A percentile compares a stretch with the other conserved stretches of the same genome.
phyloP scores from a whole-genome alignment of 92 coral and sea anemone genomes.

The Epizoanthus ramosus region DNA sequence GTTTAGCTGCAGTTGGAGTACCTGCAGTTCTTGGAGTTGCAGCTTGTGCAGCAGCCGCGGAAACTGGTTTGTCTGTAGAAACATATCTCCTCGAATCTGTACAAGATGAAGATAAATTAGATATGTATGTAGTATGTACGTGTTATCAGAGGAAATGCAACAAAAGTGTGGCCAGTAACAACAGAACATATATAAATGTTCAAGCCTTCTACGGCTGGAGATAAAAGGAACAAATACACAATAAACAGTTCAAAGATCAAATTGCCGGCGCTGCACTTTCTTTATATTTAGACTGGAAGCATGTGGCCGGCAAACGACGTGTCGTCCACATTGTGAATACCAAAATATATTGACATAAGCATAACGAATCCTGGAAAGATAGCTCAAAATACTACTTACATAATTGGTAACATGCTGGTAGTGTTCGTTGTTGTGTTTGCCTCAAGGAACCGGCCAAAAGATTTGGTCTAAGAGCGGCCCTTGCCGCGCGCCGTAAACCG shows the following conservation, averaged over 20 bases:
- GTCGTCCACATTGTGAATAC: slow-evolving; percentile 52
- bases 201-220: neutral
- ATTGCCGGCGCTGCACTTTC: neutral
- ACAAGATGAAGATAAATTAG: neutral
- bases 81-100: slow-evolving; percentile 89
- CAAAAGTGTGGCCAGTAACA: neutral
- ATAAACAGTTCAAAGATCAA: neutral
- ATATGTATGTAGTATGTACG: neutral
- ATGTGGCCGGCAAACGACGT: slow-evolving; percentile 79
- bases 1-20: slow-evolving; percentile 65
- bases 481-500: slow-evolving; percentile 92
- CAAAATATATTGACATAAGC: neutral
- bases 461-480: slow-evolving; percentile 83
- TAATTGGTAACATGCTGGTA: slow-evolving; percentile 87
- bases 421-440: slow-evolving; percentile 77
- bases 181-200: neutral
- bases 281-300: slow-evolving; percentile 19
- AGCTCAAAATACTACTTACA: slow-evolving; percentile 69
- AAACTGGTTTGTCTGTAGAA: slow-evolving; percentile 92
- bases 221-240: neutral
- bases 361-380: neutral
- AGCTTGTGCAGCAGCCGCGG: slow-evolving; percentile 88
- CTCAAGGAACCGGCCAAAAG: slow-evolving; percentile 76
- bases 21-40: slow-evolving; percentile 60
- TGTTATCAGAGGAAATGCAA: neutral